Evolutionary conservation across 1,140 invertebrate genomes (phyloP), one percentile per base, ranked within the genome.

Genomic region (Hyphantria cunea): DNA sequence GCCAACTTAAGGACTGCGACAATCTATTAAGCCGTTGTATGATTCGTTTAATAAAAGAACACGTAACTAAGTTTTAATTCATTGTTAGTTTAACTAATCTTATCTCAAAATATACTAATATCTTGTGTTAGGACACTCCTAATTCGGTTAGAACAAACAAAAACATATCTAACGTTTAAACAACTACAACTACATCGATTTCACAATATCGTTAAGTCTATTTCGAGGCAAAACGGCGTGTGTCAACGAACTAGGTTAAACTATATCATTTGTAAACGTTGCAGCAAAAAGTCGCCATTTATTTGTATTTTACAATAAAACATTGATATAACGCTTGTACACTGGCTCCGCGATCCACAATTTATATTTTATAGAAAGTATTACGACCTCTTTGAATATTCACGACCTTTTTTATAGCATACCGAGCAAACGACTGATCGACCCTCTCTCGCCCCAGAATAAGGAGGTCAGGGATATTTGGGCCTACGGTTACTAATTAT

Each of bases 341-440:
- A 45, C 49, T 49, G n/a, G 10, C 33, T 39, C 13, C 15, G 6
- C 25, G 17, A 39, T 39, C 13, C 15, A 6, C 25, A 17, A 39
- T 48, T 37, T 14, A 4, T 25, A 25, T 25, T 25, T 25, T 25
- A 64, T 50, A 64, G 60, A 58, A 55, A 68, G 48, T 31, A 34
- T 37, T 25, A 37, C 37, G 33, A 58, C 60, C 60, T 64, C 34
- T 33, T 32, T 68, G 51, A 68, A 64, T 68, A 64, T 64, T 68
- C 45, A 64, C 48, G 5, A 25, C 17, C n/a, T n/a, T n/a, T n/a
- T n/a, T n/a, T n/a, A n/a, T n/a, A n/a, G n/a, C n/a, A n/a, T n/a
- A n/a, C n/a, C n/a, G n/a, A n/a, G n/a, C n/a, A n/a, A n/a, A n/a
- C n/a, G n/a, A n/a, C n/a, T n/a, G n/a, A n/a, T n/a, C n/a, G n/a